Conservation (phyloP, 2,797 vertebrate species). For the Chlorospingus semifuscus region DNA sequence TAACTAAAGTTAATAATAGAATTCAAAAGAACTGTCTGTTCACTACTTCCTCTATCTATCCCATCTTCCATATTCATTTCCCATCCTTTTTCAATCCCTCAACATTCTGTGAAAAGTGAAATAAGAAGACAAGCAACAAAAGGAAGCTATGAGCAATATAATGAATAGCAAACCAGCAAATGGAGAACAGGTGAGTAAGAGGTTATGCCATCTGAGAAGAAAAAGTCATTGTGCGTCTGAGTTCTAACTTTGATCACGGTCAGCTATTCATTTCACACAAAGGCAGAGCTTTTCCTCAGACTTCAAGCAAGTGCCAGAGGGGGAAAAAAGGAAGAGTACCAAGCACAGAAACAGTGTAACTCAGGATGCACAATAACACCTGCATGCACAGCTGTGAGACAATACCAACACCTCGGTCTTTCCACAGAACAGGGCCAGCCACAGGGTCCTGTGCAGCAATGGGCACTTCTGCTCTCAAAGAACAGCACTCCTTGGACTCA, state of each 20-base stretch:
- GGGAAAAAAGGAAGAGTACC: neutral
- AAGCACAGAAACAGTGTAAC: neutral
- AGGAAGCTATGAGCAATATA: neutral
- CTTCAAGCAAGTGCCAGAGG: neutral
- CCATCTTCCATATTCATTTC: neutral
- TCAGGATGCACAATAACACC: neutral
- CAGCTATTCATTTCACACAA: neutral
- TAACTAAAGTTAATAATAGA: neutral
- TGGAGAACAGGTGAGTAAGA: neutral
- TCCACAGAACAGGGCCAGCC: neutral
- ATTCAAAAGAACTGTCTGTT: neutral
- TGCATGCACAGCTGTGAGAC: neutral
- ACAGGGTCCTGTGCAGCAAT: neutral
- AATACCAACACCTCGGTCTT: neutral
- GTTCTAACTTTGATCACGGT: neutral
- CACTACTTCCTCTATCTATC: neutral
- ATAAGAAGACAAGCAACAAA: neutral
- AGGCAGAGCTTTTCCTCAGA: neutral
- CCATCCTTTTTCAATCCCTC: neutral
- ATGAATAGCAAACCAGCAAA: neutral
- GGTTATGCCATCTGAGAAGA: neutral
- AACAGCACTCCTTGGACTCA: neutral
- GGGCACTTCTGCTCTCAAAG: neutral
- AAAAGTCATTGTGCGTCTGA: neutral
- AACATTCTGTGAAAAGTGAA: neutral